Evolutionary conservation across 2,888 invertebrate genomes (phyloP), one percentile per base, ranked within the genome.

Genomic region (Polyommatus iphigenia): DNA sequence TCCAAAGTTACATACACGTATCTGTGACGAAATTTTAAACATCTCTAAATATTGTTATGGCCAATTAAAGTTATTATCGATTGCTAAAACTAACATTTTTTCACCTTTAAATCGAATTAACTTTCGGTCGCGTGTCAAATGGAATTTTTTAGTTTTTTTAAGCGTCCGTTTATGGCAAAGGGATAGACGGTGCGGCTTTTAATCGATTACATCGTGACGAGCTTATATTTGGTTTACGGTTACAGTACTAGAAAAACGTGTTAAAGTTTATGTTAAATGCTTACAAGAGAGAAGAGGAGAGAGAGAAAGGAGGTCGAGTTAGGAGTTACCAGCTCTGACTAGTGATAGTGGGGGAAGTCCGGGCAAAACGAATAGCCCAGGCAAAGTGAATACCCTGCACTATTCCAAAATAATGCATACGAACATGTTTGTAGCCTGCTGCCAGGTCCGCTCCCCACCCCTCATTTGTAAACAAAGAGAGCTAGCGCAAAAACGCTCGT

Each of bases 11-110:
- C 71, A 77, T 20, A 77, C 54, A 18, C 46, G 77, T 77, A 50
- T 57, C 72, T 80, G 81, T 79, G 80, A 79, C 81, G 80, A 81
- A 81, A 80, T 62, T 18, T 8, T 79, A 80, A 81, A 72, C n/a
- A 18, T 71, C 81, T 79, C 50, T 79, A 72, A 77, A 80, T 80
- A 78, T 75, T 72, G 50, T 73, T 72, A 71, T 41, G 77, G 59
- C 59, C 81, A 71, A 81, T 81, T 81, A 81, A 77, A 78, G 71
- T 79, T 78, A 79, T 80, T 79, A 80, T 76, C 24, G 76, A 78
- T 80, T 77, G 81, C 80, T 78, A 81, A 81, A 79, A 77, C 72
- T 77, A 78, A 75, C 78, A 77, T 46, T 71, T 71, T 67, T 72
- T 77, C 72, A 36, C 72, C 77, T 77, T 77, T 72, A 73, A 71